Evolutionary conservation across 2,113 vertebrate species (phyloP).

Genomic region (Sceloporus tristichus): DNA sequence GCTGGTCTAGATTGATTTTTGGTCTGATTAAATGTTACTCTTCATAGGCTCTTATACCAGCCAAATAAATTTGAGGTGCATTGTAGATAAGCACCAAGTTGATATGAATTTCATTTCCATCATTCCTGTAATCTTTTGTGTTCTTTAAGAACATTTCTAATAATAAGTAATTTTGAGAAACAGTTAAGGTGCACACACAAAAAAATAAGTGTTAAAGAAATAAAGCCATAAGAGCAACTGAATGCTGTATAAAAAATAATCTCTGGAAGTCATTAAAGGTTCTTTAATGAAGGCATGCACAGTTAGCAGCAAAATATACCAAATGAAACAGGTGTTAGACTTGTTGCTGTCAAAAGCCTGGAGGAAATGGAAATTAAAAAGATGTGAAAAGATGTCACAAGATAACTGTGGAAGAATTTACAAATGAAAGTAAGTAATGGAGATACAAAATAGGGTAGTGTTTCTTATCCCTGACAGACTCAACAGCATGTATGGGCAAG

Average conservation of each 20-base stretch:
- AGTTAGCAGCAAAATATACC: conserved; percentile 57
- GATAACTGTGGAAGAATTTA: conserved; percentile 57
- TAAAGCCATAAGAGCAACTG: conserved; percentile 57
- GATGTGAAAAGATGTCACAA: conserved; percentile 60
- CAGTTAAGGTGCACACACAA: neutral
- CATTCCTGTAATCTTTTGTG: neutral
- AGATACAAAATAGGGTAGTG: conserved; percentile 48
- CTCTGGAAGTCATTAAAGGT: conserved; percentile 48
- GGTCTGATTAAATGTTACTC: neutral
- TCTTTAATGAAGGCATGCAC: conserved; percentile 58
- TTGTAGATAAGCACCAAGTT: neutral
- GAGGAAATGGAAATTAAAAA: conserved; percentile 54
- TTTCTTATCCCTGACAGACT: conserved; percentile 18
- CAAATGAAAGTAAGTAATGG: conserved; percentile 45
- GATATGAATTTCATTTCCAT: neutral
- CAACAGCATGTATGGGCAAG: conserved; percentile 34
- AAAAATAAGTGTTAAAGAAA: conserved; percentile 25
- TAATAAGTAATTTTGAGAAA: neutral
- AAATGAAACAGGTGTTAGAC: conserved; percentile 55
- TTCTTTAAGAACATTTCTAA: neutral
- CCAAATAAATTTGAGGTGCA: neutral
- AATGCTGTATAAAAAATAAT: conserved; percentile 52
- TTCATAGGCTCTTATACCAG: neutral
- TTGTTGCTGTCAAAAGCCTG: conserved; percentile 59
- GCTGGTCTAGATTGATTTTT: neutral